Conservation (phyloP, 2,113 vertebrate species). For the Capricornis sumatraensis region DNA sequence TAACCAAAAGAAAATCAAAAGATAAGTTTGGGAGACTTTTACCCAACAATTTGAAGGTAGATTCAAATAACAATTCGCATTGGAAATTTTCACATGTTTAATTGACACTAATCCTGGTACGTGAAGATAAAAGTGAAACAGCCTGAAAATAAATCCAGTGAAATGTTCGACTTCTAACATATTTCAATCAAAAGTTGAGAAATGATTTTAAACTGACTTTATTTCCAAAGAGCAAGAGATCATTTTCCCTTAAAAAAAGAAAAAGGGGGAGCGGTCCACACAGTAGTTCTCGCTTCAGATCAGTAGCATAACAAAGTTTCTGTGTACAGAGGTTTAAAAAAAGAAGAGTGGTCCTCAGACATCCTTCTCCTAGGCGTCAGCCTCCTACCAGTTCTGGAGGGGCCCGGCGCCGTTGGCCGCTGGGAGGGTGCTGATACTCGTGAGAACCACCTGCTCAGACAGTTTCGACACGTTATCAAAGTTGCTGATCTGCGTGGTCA, state of each 20-base stretch:
- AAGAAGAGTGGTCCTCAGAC: conserved; percentile 25
- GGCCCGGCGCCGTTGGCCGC: conserved; percentile 70
- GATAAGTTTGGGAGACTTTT: neutral
- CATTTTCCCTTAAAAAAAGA: neutral
- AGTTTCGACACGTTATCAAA: conserved; percentile 90
- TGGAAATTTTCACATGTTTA: conserved; percentile 13
- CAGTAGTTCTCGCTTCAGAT: conserved; percentile 29
- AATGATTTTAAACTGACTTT: conserved; percentile 37
- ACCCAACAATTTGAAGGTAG: neutral
- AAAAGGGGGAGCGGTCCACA: neutral
- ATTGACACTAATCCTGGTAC: neutral
- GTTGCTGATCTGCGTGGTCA: conserved; percentile 92
- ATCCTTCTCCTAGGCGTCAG: neutral
- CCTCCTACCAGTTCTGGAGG: conserved; percentile 66
- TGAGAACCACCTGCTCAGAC: conserved; percentile 90
- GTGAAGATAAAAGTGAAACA: conserved; percentile 15
- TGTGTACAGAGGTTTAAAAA: conserved; percentile 40
- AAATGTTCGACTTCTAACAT: neutral
- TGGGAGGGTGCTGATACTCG: conserved; percentile 78
- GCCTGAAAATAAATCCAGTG: conserved; percentile 26
- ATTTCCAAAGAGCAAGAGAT: conserved; percentile 46
- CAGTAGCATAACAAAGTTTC: conserved; percentile 52
- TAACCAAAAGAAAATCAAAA: neutral
- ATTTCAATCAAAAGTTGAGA: conserved; percentile 36
- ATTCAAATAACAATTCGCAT: conserved; percentile 23